Evolutionary conservation across 1,140 invertebrate genomes (phyloP), one percentile per base, ranked within the genome.

Genomic region (Conopomorpha cramerella): DNA sequence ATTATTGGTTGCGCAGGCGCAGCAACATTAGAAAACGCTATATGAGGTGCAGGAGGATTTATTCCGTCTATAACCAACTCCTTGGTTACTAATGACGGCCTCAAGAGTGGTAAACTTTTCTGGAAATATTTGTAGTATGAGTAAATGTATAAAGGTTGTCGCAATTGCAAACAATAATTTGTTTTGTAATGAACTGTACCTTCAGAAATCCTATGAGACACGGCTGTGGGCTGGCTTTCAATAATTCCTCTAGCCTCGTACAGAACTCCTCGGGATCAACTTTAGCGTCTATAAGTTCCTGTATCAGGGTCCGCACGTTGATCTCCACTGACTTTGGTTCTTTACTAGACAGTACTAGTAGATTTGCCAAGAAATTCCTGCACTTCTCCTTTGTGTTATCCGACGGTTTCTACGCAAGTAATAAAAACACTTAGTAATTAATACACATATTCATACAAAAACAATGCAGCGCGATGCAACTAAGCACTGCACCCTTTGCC

Each of bases 361-460:
- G 84, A 71, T 97, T 98, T 35, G 95, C 93, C 67, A 99, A 83
- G 78, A 99, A 99, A 81, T 97, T 98, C 62, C 96, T 91, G 82
- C 96, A 99, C 81, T 98, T 98, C 79, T 94, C 93, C 84, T 96
- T 95, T 67, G 93, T 93, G 81, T 93, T 95, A 71, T 94, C 92
- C 8, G 65, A 58, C 0, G 73, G 63, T 58, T 77, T 77, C 64
- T 64, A n/a, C n/a, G n/a, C n/a, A n/a, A n/a, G n/a, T n/a, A n/a
- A n/a, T n/a, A n/a, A n/a, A n/a, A n/a, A n/a, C n/a, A n/a, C n/a
- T n/a, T n/a, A n/a, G n/a, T n/a, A n/a, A n/a, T n/a, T n/a, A n/a
- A n/a, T n/a, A n/a, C n/a, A n/a, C n/a, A n/a, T n/a, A n/a, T n/a
- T n/a, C n/a, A n/a, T n/a, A n/a, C n/a, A n/a, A n/a, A n/a, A n/a